phyloP scores from a whole-genome alignment of 1,140 invertebrate genomes.

The Notospermus geniculatus region DNA sequence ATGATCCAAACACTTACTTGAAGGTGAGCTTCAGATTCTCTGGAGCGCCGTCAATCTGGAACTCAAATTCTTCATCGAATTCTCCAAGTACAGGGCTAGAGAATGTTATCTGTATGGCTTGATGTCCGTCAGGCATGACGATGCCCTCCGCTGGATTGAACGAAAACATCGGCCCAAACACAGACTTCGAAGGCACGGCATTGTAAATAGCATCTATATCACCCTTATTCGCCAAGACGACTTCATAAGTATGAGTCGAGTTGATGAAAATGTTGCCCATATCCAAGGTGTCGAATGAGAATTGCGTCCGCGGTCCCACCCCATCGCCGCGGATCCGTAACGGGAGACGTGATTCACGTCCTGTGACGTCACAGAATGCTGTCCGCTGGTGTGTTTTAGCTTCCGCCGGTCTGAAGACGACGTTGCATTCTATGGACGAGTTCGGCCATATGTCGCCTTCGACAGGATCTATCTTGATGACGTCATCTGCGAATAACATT shows the following conservation, averaged over 20 bases:
- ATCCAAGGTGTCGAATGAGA: constrained; percentile 51
- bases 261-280: constrained; percentile 56
- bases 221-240: constrained; percentile 55
- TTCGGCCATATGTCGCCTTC: constrained; percentile 58
- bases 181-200: constrained; percentile 38
- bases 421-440: constrained; percentile 43
- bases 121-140: constrained; percentile 52
- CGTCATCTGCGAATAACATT: constrained; percentile 51
- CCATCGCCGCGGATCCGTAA: constrained; percentile 52
- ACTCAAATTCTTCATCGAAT: constrained; percentile 52
- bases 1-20: constrained; percentile 40
- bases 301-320: constrained; percentile 52
- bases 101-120: constrained; percentile 52
- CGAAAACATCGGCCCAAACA: constrained; percentile 52
- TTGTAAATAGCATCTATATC: constrained; percentile 56
- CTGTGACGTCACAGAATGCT: constrained; percentile 55
- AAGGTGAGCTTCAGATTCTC: constrained; percentile 43
- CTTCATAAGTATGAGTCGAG: constrained; percentile 53
- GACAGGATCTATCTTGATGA: constrained; percentile 54
- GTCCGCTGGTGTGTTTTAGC: constrained; percentile 49
- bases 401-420: constrained; percentile 54
- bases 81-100: constrained; percentile 49
- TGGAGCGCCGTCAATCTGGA: constrained; percentile 53
- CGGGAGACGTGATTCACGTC: constrained; percentile 50
- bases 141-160: constrained; percentile 55